These are phyloP conservation scores for Tenrec ecaudatus DNA, from an alignment of 2,113 vertebrate genomes.

Conservation along the genomic window DNA sequence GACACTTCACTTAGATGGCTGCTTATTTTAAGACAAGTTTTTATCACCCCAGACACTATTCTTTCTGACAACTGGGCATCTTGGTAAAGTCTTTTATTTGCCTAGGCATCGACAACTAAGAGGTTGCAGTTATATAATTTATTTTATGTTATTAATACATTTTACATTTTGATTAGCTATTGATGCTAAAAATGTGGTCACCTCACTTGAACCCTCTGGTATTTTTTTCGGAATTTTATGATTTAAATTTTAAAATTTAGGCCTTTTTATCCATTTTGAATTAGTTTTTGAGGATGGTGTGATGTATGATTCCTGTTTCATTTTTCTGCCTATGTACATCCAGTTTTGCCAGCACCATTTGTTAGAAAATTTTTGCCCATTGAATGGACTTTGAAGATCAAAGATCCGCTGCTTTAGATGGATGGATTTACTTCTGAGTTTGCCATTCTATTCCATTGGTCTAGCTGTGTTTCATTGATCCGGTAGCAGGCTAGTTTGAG, in stretches of 20 bases:
- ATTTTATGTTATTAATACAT: not conserved
- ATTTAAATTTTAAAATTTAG: not conserved
- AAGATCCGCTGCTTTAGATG: not conserved
- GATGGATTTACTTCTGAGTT: not conserved
- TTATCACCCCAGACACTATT: too few species aligned
- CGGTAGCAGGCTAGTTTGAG: not conserved
- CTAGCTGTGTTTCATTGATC: not conserved
- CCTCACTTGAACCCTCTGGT: not conserved
- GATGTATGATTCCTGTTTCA: not conserved
- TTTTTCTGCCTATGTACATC: not conserved
- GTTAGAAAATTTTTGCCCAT: not conserved
- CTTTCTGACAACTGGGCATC: too few species aligned
- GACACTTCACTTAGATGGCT: too few species aligned
- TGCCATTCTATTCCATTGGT: not conserved
- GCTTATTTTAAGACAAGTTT: too few species aligned
- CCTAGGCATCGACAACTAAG: not conserved
- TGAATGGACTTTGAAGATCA: not conserved
- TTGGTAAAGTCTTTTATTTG: not conserved
- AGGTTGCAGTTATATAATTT: not conserved
- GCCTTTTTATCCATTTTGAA: too few species aligned
- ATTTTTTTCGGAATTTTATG: not conserved
- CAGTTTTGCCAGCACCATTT: not conserved
- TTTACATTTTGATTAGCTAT: not conserved
- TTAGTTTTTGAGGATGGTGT: not conserved
- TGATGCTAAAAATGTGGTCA: not conserved